Conservation (phyloP, 2,888 invertebrate species). For the Marronus borbonicus region DNA sequence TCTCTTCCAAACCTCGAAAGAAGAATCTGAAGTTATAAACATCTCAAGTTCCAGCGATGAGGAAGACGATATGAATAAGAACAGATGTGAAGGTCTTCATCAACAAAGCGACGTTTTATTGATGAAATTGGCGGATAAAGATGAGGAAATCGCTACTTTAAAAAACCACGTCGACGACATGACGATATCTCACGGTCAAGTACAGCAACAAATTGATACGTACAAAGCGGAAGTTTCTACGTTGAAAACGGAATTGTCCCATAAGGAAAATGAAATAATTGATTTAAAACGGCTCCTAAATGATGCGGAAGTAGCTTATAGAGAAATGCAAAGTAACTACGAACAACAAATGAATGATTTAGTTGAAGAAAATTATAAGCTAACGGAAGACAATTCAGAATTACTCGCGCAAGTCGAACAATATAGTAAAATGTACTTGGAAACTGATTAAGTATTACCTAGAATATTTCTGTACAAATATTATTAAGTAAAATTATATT, state of each 20-base stretch:
- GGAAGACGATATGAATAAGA: neutral
- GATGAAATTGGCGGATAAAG: no score
- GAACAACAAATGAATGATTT: neutral
- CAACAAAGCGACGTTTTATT: neutral
- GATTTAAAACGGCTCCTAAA: neutral
- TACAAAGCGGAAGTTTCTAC: neutral
- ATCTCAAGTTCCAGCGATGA: conserved; percentile 15
- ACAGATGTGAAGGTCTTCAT: neutral
- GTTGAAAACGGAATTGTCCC: neutral
- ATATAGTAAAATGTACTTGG: neutral
- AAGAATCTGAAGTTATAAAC: conserved; percentile 1
- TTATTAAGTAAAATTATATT: no score
- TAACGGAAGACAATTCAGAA: conserved; percentile 16
- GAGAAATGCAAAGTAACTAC: neutral
- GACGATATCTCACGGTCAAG: neutral
- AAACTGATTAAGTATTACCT: neutral
- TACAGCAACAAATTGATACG: neutral
- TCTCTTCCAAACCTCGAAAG: neutral
- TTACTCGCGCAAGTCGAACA: conserved; percentile 2
- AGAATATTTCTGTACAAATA: no score
- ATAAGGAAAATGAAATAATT: neutral
- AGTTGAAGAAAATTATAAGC: conserved; percentile 4
- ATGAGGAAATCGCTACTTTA: neutral
- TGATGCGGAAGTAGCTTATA: neutral
- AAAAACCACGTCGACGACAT: neutral